Conservation (phyloP, 2,888 invertebrate genomes). For the Keiferia lycopersicella region DNA sequence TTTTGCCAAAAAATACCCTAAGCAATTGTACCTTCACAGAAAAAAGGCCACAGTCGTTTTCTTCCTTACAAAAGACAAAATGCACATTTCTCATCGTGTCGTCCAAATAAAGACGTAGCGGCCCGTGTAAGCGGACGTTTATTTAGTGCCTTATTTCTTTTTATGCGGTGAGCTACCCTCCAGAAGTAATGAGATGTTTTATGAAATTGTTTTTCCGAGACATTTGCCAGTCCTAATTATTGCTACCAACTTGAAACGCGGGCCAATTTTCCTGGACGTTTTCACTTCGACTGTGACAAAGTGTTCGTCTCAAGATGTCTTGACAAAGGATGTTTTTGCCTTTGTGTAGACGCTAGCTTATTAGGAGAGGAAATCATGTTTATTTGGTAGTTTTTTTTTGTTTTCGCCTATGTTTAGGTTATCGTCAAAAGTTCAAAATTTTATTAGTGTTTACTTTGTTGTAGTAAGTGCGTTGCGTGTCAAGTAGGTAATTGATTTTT, state of each 20-base stretch:
- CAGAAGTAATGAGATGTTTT: constrained; percentile 71
- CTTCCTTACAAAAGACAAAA: constrained; percentile 46
- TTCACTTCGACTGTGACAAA: constrained; percentile 75
- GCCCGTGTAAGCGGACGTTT: constrained; percentile 69
- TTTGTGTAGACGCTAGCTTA: constrained; percentile 54
- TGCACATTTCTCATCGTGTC: constrained; percentile 55
- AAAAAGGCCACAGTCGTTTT: constrained; percentile 51
- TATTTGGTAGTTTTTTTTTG: constrained; percentile 46
- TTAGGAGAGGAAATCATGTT: constrained; percentile 62
- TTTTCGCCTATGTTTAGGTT: neutral
- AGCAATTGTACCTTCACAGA: constrained; percentile 62
- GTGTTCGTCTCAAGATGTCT: constrained; percentile 42
- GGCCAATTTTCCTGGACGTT: constrained; percentile 73
- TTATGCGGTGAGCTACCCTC: constrained; percentile 56
- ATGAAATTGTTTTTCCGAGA: constrained; percentile 79
- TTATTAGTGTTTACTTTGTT: no score
- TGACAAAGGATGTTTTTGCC: constrained; percentile 1
- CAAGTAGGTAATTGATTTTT: no score
- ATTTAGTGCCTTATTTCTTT: constrained; percentile 76
- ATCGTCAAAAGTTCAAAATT: neutral
- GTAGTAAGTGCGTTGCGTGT: no score
- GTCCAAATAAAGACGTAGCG: constrained; percentile 58
- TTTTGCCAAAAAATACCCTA: constrained; percentile 29
- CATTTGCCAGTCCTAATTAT: constrained; percentile 78
- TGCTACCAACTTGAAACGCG: constrained; percentile 57